Percentiles rank a stretch among this genome's conserved stretches.
Evolutionary conservation across 2,888 invertebrate species (phyloP).

Genomic region (Xanthorhoe spadicearia): DNA sequence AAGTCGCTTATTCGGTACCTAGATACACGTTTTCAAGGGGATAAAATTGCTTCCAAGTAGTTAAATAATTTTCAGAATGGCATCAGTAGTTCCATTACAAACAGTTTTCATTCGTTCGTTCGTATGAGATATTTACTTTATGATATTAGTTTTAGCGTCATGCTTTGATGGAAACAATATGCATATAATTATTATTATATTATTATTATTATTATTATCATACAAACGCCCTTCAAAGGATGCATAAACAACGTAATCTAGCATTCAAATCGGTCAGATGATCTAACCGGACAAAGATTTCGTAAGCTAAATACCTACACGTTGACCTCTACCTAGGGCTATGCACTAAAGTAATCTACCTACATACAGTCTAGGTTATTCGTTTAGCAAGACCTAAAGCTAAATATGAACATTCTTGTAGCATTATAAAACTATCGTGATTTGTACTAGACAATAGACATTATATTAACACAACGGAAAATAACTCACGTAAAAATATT

Average conservation of each 20-base stretch:
- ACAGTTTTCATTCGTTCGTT: no score
- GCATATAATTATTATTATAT: neutral
- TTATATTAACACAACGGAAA: no score
- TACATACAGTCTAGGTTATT: neutral
- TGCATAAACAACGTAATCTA: constrained; percentile 20
- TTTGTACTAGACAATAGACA: no score
- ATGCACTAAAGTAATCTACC: neutral
- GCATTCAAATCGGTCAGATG: constrained; percentile 30
- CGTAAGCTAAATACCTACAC: neutral
- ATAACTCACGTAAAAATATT: no score
- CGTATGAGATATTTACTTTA: no score
- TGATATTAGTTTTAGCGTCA: no score
- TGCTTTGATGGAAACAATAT: neutral
- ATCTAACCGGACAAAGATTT: constrained; percentile 37
- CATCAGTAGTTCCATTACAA: no score
- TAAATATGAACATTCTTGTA: neutral
- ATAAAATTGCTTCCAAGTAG: no score
- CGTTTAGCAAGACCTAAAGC: neutral
- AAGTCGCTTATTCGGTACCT: no score
- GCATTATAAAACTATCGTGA: no score
- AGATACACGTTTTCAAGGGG: no score
- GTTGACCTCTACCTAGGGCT: neutral
- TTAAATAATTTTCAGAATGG: no score
- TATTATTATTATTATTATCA: neutral
- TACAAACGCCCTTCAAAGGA: constrained; percentile 7